These are phyloP conservation scores for Aurelia coerulea DNA, from an alignment of 30 jellyfish, hydroid and myxozoan genomes.

Conservation along the genomic window DNA sequence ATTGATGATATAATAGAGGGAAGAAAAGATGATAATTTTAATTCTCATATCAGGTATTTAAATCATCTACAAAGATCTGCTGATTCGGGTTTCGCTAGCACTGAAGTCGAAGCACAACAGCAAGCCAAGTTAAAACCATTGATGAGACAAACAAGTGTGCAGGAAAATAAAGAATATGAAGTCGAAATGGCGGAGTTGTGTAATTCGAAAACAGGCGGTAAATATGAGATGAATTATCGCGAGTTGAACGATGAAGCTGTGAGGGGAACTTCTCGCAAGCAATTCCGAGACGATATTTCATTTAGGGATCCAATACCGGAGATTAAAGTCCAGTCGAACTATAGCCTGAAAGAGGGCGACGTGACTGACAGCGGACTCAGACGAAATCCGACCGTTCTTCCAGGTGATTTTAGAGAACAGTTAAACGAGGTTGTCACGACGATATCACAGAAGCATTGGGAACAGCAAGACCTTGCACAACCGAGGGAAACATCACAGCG, in stretches of 20 bases:
- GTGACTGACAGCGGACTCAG: neutral
- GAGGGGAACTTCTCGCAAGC: neutral
- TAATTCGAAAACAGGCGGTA: slow-evolving; percentile 77
- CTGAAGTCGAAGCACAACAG: slow-evolving; percentile 78
- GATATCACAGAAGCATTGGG: slow-evolving; percentile 32
- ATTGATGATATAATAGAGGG: slow-evolving; percentile 47
- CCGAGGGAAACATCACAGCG: neutral
- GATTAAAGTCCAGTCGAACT: slow-evolving; percentile 63
- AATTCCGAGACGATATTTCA: slow-evolving; percentile 26
- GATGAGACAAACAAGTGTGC: slow-evolving; percentile 80
- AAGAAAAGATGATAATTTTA: slow-evolving; percentile 45
- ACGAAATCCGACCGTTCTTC: neutral
- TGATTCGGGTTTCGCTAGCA: slow-evolving; percentile 98
- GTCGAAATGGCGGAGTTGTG: slow-evolving; percentile 58
- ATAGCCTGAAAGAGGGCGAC: slow-evolving; percentile 40
- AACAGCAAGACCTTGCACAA: slow-evolving; percentile 10
- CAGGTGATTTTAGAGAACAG: slow-evolving; percentile 56
- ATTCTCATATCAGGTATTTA: slow-evolving; percentile 49
- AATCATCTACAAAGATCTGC: slow-evolving; percentile 90
- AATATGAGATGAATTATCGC: slow-evolving; percentile 62
- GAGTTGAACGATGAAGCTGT: slow-evolving; percentile 31
- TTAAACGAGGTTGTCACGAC: slow-evolving; percentile 34
- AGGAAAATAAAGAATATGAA: slow-evolving; percentile 61
- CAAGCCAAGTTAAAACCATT: slow-evolving; percentile 57
- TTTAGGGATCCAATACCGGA: slow-evolving; percentile 69